Base-by-base conservation (phyloP, 2,888 invertebrate genomes). In the Eremobia ochroleuca region DNA sequence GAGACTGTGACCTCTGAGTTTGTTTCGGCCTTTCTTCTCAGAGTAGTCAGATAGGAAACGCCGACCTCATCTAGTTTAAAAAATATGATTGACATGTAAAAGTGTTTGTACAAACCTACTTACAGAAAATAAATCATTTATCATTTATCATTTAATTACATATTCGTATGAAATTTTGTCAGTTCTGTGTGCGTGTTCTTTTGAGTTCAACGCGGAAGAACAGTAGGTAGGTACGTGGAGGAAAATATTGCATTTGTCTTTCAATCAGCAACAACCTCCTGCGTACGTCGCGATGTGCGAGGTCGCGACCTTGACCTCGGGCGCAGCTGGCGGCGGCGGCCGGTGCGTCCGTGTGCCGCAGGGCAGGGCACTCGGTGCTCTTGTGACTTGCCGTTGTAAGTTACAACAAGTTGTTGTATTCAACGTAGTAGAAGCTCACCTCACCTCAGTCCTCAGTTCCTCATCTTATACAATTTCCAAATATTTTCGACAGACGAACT, bases 291-390 rank as follows among this genome's bases (percentile, higher is more conserved):
- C 25, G 34, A 15, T 25, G 28, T n/a, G 43, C 46, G 46, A 73
- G 74, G 74, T 74, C 73, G 61, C 9, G 46, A 49, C 75, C 75
- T 40, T 49, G 58, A 25, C 65, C 49, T 66, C 31, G 46, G 43
- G n/a, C 18, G 66, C 18, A 28, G n/a, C 34, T 11, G 55, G 21
- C 11, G 46, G 11, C 6, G 52, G 61, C n/a, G n/a, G 34, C 58
- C 11, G 55, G 4, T 4, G 55, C 13, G 58, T 37, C 34, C 37
- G 21, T 18, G 28, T 28, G 59, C 18, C 28, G 28, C 18, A 21
- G 21, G 4, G 31, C 61, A 61, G 31, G 21, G 31, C 21, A 9
- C 13, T n/a, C 46, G 15, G 8, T 9, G 61, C 1, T 28, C 58
- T 58, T 55, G 49, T 52, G 61, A 62, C 68, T 61, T n/a, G 43